A percentile compares a stretch with the other conserved stretches of the same genome.
Evolutionary conservation across 2,888 invertebrate genomes (phyloP).

Genomic region (Homarus gammarus): DNA sequence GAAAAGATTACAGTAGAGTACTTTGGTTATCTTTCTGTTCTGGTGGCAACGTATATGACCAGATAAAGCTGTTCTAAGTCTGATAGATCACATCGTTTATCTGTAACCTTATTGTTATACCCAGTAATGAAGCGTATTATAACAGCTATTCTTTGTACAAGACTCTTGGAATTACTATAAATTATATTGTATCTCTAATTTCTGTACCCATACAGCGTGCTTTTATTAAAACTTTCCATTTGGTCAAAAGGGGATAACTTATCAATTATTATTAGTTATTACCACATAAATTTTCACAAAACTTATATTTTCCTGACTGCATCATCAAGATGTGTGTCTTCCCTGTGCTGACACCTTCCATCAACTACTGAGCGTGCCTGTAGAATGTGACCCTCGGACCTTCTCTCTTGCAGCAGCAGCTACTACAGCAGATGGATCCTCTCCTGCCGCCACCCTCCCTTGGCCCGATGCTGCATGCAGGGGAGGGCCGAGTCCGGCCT

Average conservation of each 20-base stretch:
- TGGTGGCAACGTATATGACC: no score
- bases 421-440: constrained; percentile 51
- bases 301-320: not conserved
- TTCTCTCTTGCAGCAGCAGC: constrained; percentile 72
- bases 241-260: not conserved
- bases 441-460: constrained; percentile 40
- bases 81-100: no score
- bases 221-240: not conserved
- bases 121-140: no score
- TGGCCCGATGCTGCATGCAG: constrained; percentile 17
- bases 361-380: constrained; percentile 33
- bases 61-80: no score
- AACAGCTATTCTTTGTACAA: not conserved
- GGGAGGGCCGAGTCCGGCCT: constrained; percentile 82
- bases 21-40: no score
- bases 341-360: constrained; percentile 14
- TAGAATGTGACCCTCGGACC: constrained; percentile 54
- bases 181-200: not conserved
- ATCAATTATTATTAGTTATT: not conserved
- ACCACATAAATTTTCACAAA: not conserved
- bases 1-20: no score
- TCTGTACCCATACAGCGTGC: no score
- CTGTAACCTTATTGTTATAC: no score
- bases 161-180: not conserved
- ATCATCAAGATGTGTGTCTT: constrained; percentile 12